phyloP scores from a whole-genome alignment of 2,113 vertebrate species.

The Barbus barbus region DNA sequence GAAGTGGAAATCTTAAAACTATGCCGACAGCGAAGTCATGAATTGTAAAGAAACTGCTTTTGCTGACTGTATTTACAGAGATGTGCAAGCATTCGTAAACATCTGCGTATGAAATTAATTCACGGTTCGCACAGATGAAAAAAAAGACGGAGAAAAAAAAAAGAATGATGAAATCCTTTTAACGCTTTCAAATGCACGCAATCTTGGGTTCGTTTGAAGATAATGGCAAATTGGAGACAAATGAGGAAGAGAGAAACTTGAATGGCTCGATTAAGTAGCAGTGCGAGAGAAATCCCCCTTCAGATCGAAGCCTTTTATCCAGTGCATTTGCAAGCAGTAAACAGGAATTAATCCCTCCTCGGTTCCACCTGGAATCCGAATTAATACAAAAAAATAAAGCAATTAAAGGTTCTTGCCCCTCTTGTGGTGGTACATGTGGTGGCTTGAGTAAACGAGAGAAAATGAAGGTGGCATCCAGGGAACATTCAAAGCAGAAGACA shows the following conservation, averaged over 20 bases:
- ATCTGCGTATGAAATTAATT: slow-evolving; percentile 60
- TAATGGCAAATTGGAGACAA: slow-evolving; percentile 56
- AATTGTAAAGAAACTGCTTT: slow-evolving; percentile 46
- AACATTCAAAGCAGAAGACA: background rate
- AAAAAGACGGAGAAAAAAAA: slow-evolving; percentile 9
- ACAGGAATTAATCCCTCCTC: slow-evolving; percentile 56
- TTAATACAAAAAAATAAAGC: slow-evolving; percentile 50
- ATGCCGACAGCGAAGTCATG: slow-evolving; percentile 24
- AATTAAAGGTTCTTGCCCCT: slow-evolving; percentile 46
- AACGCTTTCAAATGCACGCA: slow-evolving; percentile 61
- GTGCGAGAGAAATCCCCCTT: slow-evolving; percentile 55
- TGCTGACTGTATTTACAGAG: slow-evolving; percentile 52
- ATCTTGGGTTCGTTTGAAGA: slow-evolving; percentile 68
- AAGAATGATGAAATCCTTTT: slow-evolving; percentile 60
- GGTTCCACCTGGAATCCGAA: slow-evolving; percentile 51
- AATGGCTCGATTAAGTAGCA: slow-evolving; percentile 59
- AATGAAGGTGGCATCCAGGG: background rate
- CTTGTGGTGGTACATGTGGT: background rate
- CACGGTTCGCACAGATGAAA: slow-evolving; percentile 42
- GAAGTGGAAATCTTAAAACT: no score
- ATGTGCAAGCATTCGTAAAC: slow-evolving; percentile 59
- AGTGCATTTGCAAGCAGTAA: slow-evolving; percentile 51
- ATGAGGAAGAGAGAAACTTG: slow-evolving; percentile 47
- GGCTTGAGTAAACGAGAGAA: slow-evolving; percentile 6
- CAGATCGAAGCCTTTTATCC: slow-evolving; percentile 57